Conservation (phyloP, 2,797 vertebrate species). For the Molossus alvarezi region DNA sequence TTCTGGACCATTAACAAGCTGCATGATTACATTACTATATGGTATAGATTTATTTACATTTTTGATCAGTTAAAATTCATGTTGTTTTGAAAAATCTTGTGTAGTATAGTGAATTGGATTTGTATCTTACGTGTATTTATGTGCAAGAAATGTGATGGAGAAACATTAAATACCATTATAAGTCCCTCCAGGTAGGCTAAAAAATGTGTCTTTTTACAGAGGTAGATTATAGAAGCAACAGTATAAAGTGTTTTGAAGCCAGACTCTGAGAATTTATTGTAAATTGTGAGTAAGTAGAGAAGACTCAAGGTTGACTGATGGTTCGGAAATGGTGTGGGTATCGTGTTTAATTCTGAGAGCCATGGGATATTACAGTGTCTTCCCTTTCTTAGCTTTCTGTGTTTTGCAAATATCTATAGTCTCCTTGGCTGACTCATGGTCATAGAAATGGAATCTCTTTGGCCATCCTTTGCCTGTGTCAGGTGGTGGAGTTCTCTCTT, state of each 20-base stretch:
- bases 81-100: constrained; percentile 47
- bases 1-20: constrained; percentile 34
- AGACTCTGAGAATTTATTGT: background rate
- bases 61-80: constrained; percentile 56
- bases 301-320: background rate
- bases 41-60: constrained; percentile 38
- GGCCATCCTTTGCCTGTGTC: background rate
- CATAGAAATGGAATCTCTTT: background rate
- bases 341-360: background rate
- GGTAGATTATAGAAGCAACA: background rate
- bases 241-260: constrained; percentile 24
- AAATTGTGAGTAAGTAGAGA: background rate
- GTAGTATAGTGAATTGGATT: background rate
- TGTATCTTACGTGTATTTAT: constrained; percentile 46
- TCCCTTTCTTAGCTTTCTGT: background rate
- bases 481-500: background rate
- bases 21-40: background rate
- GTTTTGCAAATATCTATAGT: background rate
- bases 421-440: background rate
- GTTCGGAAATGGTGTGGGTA: background rate
- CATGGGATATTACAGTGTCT: background rate
- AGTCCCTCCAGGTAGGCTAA: background rate
- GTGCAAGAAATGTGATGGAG: constrained; percentile 3
- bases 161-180: background rate
- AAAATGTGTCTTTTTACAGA: background rate